Percentiles rank a stretch among this genome's conserved stretches.
phyloP scores from a whole-genome alignment of 2,888 invertebrate genomes.

The Agrochola lychnidis region DNA sequence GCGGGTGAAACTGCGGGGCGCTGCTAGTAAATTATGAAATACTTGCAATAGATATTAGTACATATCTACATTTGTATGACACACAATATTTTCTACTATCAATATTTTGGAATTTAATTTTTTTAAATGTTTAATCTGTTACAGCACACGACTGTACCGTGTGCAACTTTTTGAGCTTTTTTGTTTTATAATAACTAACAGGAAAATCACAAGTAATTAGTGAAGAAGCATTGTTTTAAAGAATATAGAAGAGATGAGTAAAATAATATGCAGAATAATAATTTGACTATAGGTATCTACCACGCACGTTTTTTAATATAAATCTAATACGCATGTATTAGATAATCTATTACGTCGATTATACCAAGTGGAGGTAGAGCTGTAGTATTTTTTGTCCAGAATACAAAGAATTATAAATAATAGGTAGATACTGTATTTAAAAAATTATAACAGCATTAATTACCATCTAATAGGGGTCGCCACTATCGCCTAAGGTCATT shows the following conservation, averaged over 20 bases:
- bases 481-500: constrained; percentile 16
- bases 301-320: not conserved
- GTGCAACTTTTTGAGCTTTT: not conserved
- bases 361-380: not conserved
- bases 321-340: not conserved
- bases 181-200: not conserved
- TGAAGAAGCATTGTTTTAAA: not conserved
- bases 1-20: too few species aligned
- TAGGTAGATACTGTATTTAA: not conserved
- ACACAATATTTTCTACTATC: not conserved
- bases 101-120: not conserved
- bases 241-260: not conserved
- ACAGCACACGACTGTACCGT: not conserved
- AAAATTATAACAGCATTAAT: constrained; percentile 3
- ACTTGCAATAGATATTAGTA: not conserved
- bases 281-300: not conserved
- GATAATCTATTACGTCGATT: not conserved
- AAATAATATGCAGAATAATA: not conserved
- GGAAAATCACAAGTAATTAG: not conserved
- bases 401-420: not conserved
- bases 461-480: not conserved
- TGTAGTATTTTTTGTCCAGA: not conserved
- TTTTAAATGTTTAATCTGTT: not conserved
- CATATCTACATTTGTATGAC: not conserved
- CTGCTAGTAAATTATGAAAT: not conserved